These are phyloP conservation scores for Xenopus borealis DNA, from an alignment of 2,113 vertebrate genomes.

Conservation along the genomic window DNA sequence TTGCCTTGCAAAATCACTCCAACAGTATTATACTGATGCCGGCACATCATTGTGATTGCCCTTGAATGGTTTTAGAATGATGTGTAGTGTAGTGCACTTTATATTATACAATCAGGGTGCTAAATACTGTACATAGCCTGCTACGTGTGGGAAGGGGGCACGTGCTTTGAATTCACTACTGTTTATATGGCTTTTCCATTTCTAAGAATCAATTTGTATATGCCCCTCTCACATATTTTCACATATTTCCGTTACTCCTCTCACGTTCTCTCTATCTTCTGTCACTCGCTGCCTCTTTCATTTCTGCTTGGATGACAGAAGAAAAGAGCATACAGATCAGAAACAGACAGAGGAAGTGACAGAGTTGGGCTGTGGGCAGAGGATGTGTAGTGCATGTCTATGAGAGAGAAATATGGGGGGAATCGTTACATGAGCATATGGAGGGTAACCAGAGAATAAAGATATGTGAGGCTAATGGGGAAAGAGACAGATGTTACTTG, in stretches of 20 bases:
- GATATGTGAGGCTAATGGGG: neutral
- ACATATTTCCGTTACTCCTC: neutral
- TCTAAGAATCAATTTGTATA: too few relatives aligned
- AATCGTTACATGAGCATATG: neutral
- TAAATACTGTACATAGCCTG: too few relatives aligned
- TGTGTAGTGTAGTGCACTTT: too few relatives aligned
- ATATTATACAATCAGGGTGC: too few relatives aligned
- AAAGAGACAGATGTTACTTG: slow-evolving; percentile 4
- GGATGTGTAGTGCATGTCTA: neutral
- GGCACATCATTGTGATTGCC: too few relatives aligned
- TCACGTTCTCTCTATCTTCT: neutral
- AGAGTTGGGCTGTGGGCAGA: neutral
- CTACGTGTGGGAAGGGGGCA: too few relatives aligned
- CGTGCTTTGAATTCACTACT: too few relatives aligned
- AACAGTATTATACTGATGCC: too few relatives aligned
- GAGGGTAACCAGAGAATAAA: neutral
- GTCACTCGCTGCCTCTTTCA: slow-evolving; percentile 17
- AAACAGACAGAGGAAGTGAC: slow-evolving; percentile 41
- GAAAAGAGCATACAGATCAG: slow-evolving; percentile 34
- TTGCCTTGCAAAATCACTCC: too few relatives aligned
- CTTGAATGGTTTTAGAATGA: too few relatives aligned
- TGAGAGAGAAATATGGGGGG: neutral
- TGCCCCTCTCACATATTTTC: too few relatives aligned
- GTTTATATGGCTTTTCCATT: too few relatives aligned
- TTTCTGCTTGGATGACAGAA: slow-evolving; percentile 38